Conservation (phyloP, 2,888 invertebrate genomes). For the Polyommatus iphigenia region DNA sequence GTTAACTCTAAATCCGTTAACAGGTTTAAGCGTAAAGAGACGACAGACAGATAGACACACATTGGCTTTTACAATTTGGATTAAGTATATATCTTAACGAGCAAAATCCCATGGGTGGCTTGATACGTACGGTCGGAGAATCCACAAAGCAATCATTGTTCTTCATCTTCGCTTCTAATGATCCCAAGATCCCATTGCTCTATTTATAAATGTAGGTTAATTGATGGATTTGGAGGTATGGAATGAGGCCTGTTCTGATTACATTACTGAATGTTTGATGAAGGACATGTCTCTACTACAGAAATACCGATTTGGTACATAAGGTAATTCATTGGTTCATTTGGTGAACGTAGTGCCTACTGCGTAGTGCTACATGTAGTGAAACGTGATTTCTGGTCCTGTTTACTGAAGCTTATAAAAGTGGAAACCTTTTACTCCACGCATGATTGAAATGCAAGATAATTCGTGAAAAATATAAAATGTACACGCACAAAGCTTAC, state of each 20-base stretch:
- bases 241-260: neutral
- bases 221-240: neutral
- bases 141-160: neutral
- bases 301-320: neutral
- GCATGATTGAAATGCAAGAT: no score
- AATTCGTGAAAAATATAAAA: neutral
- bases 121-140: neutral
- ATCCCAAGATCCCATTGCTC: neutral
- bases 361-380: no score
- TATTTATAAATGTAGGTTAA: constrained; percentile 9
- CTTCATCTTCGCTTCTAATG: neutral
- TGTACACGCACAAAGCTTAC: neutral
- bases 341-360: no score
- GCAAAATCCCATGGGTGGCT: neutral
- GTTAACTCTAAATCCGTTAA: no score
- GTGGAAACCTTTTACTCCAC: no score
- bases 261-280: neutral
- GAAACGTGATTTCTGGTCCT: neutral
- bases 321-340: no score
- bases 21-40: no score
- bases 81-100: neutral
- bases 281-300: neutral
- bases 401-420: neutral
- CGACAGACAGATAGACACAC: no score
- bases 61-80: neutral